Base-by-base conservation (phyloP, 2,888 invertebrate species). In the Aromia moschata region DNA sequence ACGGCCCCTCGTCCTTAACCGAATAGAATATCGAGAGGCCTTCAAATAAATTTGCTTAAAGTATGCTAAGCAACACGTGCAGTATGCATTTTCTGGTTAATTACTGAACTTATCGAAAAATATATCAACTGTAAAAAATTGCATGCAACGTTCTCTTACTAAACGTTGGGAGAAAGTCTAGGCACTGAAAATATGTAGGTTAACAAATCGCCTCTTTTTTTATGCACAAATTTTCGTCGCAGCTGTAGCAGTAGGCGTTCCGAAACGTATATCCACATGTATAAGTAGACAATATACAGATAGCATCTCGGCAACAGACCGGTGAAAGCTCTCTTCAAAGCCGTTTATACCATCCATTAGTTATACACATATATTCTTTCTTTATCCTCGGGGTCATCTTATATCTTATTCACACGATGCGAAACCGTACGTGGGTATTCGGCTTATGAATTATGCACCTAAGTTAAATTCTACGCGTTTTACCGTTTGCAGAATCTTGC, bases 311-410 rank as follows among this genome's bases (percentile, higher is more conserved):
- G 15, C n/a, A 37, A 38, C 18, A 12, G 38, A 49, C 2, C 15
- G 38, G 49, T 49, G 49, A 49, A 49, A 49, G 49, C 49, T 9
- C 25, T 49, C 38, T 49, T 20, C 38, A 15, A 49, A 38, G 36
- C 11, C 43, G 25, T 30, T 37, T 25, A 37, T 20, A 38, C 16
- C 11, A 25, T 11, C 33, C 11, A 33, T 33, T 33, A 33, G 33
- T 33, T 33, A 7, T 33, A 3, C 38, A n/a, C n/a, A 37, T 38
- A 49, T 14, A 40, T 9, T 38, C 15, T 16, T 40, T 40, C 15
- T 36, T 49, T 38, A 49, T 49, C 49, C 49, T 38, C 5, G 36
- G n/a, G 38, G 30, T 49, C 49, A 49, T 49, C 30, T n/a, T 18
- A 14, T 37, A 49, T 49, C n/a, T n/a, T n/a, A n/a, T n/a, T n/a